A percentile compares a stretch with the other conserved stretches of the same genome.
phyloP scores from a whole-genome alignment of 2,113 vertebrate species.

The Drymodes brunneopygia region DNA sequence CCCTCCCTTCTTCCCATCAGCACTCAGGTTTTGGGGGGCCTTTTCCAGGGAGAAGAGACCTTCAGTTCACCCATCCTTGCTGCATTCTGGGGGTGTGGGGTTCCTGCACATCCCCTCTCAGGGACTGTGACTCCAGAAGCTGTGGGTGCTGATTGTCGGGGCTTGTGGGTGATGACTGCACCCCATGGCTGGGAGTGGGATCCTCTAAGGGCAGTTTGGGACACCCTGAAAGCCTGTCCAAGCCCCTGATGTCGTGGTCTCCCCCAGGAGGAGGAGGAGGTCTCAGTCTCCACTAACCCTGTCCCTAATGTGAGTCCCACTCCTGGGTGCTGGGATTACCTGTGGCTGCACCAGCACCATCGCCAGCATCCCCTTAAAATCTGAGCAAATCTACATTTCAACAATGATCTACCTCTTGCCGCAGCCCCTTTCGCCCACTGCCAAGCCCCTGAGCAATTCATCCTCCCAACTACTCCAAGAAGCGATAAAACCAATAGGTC shows the following conservation, averaged over 20 bases:
- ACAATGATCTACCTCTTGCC: fast-evolving
- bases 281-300: not conserved
- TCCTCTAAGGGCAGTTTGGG: not conserved
- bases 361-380: not conserved
- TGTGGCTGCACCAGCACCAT: not conserved
- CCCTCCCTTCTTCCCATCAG: not conserved
- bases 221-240: not conserved
- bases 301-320: not conserved
- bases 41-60: not conserved
- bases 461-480: not conserved
- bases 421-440: fast-evolving
- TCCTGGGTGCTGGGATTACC: not conserved
- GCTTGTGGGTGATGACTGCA: not conserved
- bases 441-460: not conserved
- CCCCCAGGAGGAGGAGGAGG: not conserved
- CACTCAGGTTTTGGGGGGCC: not conserved
- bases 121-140: not conserved
- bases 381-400: not conserved
- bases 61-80: not conserved
- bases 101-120: not conserved
- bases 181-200: not conserved
- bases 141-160: not conserved
- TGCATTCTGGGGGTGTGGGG: fast-evolving
- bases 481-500: not conserved
- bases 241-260: fast-evolving